Evolutionary conservation across 2,113 vertebrate species (phyloP).

Genomic region (Aegithalos caudatus): DNA sequence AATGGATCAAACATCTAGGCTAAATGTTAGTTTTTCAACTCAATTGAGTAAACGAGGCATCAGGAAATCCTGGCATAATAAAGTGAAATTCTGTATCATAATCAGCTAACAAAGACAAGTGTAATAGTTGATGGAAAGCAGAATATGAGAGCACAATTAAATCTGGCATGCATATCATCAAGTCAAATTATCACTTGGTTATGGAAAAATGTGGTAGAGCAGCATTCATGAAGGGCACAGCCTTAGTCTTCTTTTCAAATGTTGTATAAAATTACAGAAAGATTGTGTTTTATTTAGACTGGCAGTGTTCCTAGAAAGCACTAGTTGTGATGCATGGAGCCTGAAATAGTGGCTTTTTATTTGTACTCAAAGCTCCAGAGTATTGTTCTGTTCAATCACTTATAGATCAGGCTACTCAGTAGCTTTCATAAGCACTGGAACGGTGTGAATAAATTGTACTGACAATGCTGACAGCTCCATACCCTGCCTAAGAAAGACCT

Average conservation of each 20-base stretch:
- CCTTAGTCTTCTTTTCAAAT: slow-evolving; percentile 28
- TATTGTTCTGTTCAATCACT: slow-evolving; percentile 59
- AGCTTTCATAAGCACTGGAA: slow-evolving; percentile 60
- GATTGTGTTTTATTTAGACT: slow-evolving; percentile 59
- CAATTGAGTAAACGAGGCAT: slow-evolving; percentile 10
- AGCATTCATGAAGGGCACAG: background rate
- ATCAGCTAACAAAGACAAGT: background rate
- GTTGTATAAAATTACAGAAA: slow-evolving; percentile 31
- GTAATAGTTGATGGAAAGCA: background rate
- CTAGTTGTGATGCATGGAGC: slow-evolving; percentile 35
- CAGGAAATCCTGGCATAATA: slow-evolving; percentile 5
- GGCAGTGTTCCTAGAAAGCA: slow-evolving; percentile 57
- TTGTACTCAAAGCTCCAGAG: slow-evolving; percentile 51
- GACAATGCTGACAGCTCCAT: slow-evolving; percentile 43
- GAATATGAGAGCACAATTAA: slow-evolving; percentile 35
- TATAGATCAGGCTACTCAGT: slow-evolving; percentile 40
- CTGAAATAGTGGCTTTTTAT: slow-evolving; percentile 56
- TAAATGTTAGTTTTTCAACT: background rate
- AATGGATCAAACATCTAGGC: background rate
- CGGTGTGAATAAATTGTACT: slow-evolving; percentile 61
- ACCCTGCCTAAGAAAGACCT: slow-evolving; percentile 29
- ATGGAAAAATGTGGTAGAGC: background rate
- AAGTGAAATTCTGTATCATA: slow-evolving; percentile 11
- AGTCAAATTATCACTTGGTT: slow-evolving; percentile 25
- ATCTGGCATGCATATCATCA: slow-evolving; percentile 7